Evolutionary conservation across 2,888 invertebrate genomes (phyloP), one percentile per base, ranked within the genome.

Genomic region (Hyposoter didymator): DNA sequence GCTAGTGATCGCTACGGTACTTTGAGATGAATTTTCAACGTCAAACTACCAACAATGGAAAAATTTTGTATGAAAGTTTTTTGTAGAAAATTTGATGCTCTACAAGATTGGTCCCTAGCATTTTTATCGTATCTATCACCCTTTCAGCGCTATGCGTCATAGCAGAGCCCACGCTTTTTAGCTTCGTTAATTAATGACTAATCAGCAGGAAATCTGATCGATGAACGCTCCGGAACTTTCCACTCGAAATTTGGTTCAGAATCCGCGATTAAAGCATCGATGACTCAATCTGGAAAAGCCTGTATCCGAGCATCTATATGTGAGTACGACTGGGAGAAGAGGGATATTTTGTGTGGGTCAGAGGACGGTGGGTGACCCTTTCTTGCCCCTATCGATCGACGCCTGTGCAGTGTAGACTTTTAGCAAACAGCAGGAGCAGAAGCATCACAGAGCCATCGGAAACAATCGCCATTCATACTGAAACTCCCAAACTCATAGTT

Each of bases 371-470:
- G 87, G 87, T 81, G 88, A 67, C 84, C 88, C 87, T 88, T 88
- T 85, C 89, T 89, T 84, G 86, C 88, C 83, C 86, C 88, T 91
- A 91, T 91, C 90, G 91, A 91, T 91, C 90, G 91, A 91, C 91
- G 91, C 91, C 91, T 91, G 91, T 91, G 91, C 91, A 91, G 91
- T 91, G 87, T 87, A 84, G 87, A 88, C 88, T 76, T 84, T 82
- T 75, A 49, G 79, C 82, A 82, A 73, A 88, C 89, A 86, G 78
- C 80, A 85, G 81, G 84, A 87, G 87, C 85, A 87, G 73, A 78
- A 81, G 74, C 88, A 85, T 85, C 84, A 87, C 82, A 85, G 84
- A 88, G 80, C 87, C 73, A 88, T 88, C 86, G 88, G 85, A 88
- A 89, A 87, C 86, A 90, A 91, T 90, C 89, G 88, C 87, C 87